Evolutionary conservation across 2,888 invertebrate species (phyloP), one percentile per base, ranked within the genome.

Genomic region (Alloscopus bannaensis): DNA sequence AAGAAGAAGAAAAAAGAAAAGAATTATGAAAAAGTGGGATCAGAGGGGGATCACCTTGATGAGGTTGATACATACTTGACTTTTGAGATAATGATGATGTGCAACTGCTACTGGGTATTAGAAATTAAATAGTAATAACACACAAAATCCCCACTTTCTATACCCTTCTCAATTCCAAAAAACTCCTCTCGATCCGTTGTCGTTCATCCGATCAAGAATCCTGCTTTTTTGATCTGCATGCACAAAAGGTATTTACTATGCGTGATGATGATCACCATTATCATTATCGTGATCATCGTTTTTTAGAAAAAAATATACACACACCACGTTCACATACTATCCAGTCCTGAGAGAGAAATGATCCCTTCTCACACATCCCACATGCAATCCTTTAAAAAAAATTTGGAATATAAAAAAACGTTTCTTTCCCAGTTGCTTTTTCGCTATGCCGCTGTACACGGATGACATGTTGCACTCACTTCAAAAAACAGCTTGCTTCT

Each of bases 141-240:
- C 59, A 59, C 42, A 42, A 52, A 24, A 28, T 59, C 36, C n/a
- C n/a, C n/a, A n/a, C n/a, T n/a, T n/a, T 57, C 6, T 57, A 4
- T 57, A 16, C 26, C 47, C 36, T 52, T 18, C 18, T 20, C 22
- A 24, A 62, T 62, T 42, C 69, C 18, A 24, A 42, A 28, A 47
- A n/a, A n/a, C n/a, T n/a, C n/a, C n/a, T n/a, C n/a, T n/a, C n/a
- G n/a, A n/a, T n/a, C n/a, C n/a, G n/a, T n/a, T n/a, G n/a, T n/a
- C n/a, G n/a, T n/a, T n/a, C n/a, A n/a, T 2, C 47, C 29, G 50
- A 68, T 68, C 68, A 68, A 20, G 13, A 47, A 3, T 29, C 26
- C n/a, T n/a, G n/a, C n/a, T 66, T 50, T 13, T 59, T 45, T 77
- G 77, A 77, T 77, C 69, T 77, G 77, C 77, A 77, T 76, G 69